These are phyloP conservation scores for Crotophaga sulcirostris DNA, from an alignment of 2,113 vertebrate genomes.

Conservation along the genomic window DNA sequence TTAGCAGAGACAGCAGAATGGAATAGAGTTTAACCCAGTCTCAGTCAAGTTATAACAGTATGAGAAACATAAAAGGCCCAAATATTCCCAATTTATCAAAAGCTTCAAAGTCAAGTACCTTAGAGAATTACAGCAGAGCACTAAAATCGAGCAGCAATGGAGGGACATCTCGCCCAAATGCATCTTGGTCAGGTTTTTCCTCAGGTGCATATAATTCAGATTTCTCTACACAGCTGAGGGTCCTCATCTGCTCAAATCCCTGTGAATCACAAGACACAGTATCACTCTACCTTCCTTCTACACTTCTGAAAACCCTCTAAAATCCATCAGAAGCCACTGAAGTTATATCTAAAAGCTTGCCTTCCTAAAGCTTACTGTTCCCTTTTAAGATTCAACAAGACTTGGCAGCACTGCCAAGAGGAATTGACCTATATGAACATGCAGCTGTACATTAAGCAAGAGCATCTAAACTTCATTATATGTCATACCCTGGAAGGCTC, in stretches of 20 bases:
- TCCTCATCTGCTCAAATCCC: neutral
- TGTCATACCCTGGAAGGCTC: conserved; percentile 33
- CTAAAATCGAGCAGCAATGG: fast-evolving
- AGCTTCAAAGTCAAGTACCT: neutral
- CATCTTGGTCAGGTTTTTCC: fast-evolving
- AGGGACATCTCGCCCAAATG: neutral
- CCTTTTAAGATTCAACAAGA: conserved; percentile 5
- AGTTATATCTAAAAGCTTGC: neutral
- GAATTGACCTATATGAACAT: conserved; percentile 14
- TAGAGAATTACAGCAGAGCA: neutral
- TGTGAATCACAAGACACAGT: neutral
- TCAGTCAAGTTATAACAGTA: neutral
- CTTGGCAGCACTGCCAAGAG: conserved; percentile 36
- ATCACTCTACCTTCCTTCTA: neutral
- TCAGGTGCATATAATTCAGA: neutral
- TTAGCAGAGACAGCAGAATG: neutral
- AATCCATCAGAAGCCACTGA: neutral
- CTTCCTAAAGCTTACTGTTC: neutral
- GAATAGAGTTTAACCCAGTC: neutral
- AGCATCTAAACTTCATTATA: conserved; percentile 56
- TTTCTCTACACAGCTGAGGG: neutral
- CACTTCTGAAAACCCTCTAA: neutral
- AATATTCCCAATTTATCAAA: neutral
- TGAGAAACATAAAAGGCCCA: neutral
- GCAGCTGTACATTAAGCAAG: conserved; percentile 48